Base-by-base conservation (phyloP, 2,797 vertebrate genomes). In the Gymnodraco acuticeps region DNA sequence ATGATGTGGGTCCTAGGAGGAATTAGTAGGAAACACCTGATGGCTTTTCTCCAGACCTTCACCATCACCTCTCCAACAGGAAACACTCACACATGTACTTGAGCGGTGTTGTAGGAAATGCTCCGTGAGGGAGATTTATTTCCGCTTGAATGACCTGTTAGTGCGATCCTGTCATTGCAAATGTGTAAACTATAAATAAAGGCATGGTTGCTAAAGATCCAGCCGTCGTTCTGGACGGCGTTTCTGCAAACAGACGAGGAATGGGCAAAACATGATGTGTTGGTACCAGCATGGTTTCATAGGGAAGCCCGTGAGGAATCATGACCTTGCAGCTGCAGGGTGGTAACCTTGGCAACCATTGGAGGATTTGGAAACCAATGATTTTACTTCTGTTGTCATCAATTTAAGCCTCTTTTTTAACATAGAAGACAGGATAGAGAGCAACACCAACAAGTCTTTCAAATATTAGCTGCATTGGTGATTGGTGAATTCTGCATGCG, bases 11-110 rank as follows among this genome's bases (percentile, higher is more conserved):
- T 83, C 70, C 84, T 80, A 81, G 64, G 72, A 79, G 84, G 77
- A 84, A 76, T 70, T 70, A 27, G 73, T 17, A 87, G 88, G 92
- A 93, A 92, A 87, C 92, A 93, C 89, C 92, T 93, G 92, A 80
- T 48, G 66, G 77, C 56, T 31, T 54, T 51, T 31, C 17, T 51
- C 43, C 43, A 51, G 60, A 53, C 74, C 45, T 38, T 42, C 50
- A 73, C 20, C 70, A 62, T 70, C 76, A 47, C 10, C 55, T 77
- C 67, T 55, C 8, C 43, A 64, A 65, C 87, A 91, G 93, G 92
- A 94, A 92, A 69, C 51, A 70, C 52, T 45, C 47, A 31, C 31
- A 52, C 47, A 46, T 55, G 71, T 38, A 38, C 77, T 81, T 81
- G 78, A 81, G 52, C 70, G 58, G 50, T 61, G 62, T 52, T 46